These are phyloP conservation scores for Trissoscelio sp. DNA, from an alignment of 2,888 invertebrate species.

Conservation along the genomic window DNA sequence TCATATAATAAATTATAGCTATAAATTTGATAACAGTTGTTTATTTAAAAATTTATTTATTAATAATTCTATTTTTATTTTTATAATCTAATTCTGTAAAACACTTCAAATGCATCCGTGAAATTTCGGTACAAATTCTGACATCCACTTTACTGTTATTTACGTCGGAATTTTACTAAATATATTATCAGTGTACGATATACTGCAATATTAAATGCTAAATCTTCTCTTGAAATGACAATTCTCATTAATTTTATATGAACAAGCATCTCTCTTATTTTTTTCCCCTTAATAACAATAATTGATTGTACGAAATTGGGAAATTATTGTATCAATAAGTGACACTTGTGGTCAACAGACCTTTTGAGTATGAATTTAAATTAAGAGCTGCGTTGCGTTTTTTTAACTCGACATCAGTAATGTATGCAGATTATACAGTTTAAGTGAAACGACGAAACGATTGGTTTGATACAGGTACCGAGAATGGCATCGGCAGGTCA, in stretches of 20 bases:
- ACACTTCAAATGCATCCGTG: too few species aligned
- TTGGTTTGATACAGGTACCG: slow-evolving; percentile 31
- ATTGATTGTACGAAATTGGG: slow-evolving; percentile 1
- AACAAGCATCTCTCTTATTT: neutral
- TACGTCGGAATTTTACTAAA: too few species aligned
- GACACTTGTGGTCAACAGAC: slow-evolving; percentile 2
- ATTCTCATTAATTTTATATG: neutral
- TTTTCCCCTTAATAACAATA: neutral
- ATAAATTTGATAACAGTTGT: too few species aligned
- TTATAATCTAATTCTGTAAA: too few species aligned
- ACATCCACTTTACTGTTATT: too few species aligned
- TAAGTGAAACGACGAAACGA: slow-evolving; percentile 34
- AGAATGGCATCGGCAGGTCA: slow-evolving; percentile 49
- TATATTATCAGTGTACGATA: too few species aligned
- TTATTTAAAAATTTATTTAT: too few species aligned
- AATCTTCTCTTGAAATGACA: neutral
- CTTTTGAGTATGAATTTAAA: slow-evolving; percentile 8
- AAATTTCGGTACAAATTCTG: too few species aligned
- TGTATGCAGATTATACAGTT: slow-evolving; percentile 41
- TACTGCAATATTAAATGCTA: too few species aligned
- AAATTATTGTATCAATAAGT: slow-evolving; percentile 15
- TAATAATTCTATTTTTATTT: too few species aligned
- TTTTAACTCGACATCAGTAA: slow-evolving; percentile 16
- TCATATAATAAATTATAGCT: too few species aligned
- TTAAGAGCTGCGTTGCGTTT: slow-evolving; percentile 18